Conservation (phyloP, 30 jellyfish, hydroid and myxozoan species). For the Hydractinia echinata region DNA sequence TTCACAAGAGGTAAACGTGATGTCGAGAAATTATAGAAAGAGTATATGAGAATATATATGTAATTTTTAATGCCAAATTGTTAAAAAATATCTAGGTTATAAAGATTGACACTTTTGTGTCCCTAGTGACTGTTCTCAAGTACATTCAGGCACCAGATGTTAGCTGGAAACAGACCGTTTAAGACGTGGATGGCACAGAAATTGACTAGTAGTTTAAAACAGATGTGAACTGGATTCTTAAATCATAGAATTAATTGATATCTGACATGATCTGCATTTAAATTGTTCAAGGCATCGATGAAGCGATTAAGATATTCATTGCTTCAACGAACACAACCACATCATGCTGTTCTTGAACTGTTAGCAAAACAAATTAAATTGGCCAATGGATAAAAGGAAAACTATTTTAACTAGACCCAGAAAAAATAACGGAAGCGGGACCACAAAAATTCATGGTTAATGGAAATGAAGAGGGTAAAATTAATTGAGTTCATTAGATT, state of each 20-base stretch:
- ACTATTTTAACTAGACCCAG: no score
- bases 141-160: slow-evolving; percentile 1
- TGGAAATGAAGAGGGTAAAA: background rate
- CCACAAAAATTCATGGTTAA: background rate
- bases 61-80: no score
- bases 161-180: background rate
- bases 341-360: background rate
- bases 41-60: no score
- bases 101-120: background rate
- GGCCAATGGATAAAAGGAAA: background rate
- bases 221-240: background rate
- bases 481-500: background rate
- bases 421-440: background rate
- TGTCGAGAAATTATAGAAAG: no score
- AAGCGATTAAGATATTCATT: background rate
- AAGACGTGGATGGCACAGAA: no score
- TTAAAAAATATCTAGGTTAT: background rate
- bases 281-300: background rate
- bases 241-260: background rate
- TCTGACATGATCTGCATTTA: background rate
- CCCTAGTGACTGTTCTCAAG: background rate
- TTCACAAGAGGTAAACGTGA: background rate
- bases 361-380: background rate
- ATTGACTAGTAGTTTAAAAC: background rate
- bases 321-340: background rate